These are phyloP conservation scores for Tamandua tetradactyla DNA, from an alignment of 2,797 vertebrate species.

Conservation along the genomic window DNA sequence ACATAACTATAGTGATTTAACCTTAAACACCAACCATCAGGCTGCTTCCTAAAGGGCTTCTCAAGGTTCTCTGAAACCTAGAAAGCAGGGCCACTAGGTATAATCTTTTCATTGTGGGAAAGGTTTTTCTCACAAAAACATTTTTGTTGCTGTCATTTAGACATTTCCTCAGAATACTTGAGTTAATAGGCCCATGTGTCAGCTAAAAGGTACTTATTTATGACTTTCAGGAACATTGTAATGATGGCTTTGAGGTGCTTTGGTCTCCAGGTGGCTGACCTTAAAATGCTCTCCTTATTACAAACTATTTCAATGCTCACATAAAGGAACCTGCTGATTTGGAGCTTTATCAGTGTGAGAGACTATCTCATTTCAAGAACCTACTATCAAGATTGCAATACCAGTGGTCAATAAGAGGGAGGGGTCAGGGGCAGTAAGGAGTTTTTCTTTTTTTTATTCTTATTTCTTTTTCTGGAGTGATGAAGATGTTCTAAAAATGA, in stretches of 20 bases:
- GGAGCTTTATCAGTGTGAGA: constrained; percentile 62
- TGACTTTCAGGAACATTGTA: constrained; percentile 29
- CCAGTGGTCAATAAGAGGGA: no score
- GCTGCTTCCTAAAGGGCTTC: not conserved
- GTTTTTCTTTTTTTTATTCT: no score
- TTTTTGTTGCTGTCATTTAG: constrained; percentile 60
- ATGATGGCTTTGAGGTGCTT: constrained; percentile 45
- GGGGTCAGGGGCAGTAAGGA: no score
- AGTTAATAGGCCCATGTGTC: constrained; percentile 44
- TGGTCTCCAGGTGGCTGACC: constrained; percentile 47
- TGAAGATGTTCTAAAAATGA: no score
- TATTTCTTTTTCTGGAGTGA: no score
- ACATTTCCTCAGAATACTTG: constrained; percentile 54
- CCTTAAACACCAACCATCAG: not conserved
- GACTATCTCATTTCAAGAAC: constrained; percentile 61
- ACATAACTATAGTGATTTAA: constrained; percentile 33
- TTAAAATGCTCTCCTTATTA: constrained; percentile 46
- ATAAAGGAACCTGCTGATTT: constrained; percentile 34
- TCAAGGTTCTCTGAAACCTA: constrained; percentile 20
- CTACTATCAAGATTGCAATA: constrained; percentile 59
- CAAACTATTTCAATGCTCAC: constrained; percentile 19
- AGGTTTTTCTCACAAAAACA: constrained; percentile 42
- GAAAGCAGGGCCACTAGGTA: not conserved
- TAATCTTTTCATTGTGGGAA: constrained; percentile 39
- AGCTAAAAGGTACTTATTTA: constrained; percentile 56